These are phyloP conservation scores for Cheilosia impressa DNA, from an alignment of 2,888 invertebrate genomes.

Conservation along the genomic window DNA sequence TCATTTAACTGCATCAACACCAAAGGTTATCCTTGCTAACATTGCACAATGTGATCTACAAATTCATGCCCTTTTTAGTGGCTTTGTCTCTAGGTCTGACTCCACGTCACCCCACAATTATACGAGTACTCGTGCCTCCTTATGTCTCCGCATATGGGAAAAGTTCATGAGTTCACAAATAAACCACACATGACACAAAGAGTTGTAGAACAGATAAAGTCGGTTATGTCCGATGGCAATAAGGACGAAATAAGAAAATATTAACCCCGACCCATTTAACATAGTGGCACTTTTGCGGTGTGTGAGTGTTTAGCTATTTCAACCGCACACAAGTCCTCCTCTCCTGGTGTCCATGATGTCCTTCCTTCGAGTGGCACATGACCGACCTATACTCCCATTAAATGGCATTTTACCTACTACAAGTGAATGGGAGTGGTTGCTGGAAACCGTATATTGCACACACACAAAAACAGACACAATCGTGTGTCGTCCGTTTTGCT, in stretches of 20 bases:
- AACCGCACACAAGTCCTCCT: conserved; percentile 55
- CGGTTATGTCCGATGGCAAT: conserved; percentile 67
- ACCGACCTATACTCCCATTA: conserved; percentile 33
- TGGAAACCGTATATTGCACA: conserved; percentile 41
- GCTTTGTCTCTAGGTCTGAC: background rate
- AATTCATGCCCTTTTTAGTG: conserved; percentile 17
- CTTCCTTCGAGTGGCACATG: conserved; percentile 10
- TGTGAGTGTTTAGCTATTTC: conserved; percentile 61
- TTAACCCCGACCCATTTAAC: conserved; percentile 66
- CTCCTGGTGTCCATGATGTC: conserved; percentile 34
- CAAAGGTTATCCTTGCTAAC: conserved; percentile 46
- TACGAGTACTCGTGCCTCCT: background rate
- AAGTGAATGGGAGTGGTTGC: conserved; percentile 62
- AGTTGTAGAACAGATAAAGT: conserved; percentile 70
- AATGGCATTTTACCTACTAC: conserved; percentile 54
- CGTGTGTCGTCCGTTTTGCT: conserved; percentile 4
- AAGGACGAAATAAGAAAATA: conserved; percentile 71
- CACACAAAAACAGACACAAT: background rate
- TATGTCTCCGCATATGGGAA: background rate
- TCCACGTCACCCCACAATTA: background rate
- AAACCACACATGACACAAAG: conserved; percentile 67
- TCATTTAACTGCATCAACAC: conserved; percentile 58
- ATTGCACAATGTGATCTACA: conserved; percentile 54
- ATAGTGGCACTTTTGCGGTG: conserved; percentile 57
- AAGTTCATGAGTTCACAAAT: conserved; percentile 70